phyloP scores from a whole-genome alignment of 1,140 invertebrate genomes.

The Ericerus pela region DNA sequence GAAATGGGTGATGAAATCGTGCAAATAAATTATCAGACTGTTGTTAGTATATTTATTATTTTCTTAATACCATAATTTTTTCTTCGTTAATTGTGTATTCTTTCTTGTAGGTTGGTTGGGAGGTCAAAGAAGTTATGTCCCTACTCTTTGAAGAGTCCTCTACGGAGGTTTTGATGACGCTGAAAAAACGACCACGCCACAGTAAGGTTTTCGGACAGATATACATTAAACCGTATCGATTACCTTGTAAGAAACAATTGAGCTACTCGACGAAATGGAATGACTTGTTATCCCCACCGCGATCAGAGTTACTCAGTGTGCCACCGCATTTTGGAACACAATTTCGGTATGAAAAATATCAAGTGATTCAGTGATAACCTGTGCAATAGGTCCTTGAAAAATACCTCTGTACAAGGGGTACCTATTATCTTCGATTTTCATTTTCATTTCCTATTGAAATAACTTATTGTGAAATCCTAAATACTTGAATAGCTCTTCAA shows the following conservation, averaged over 20 bases:
- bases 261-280: conserved; percentile 45
- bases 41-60: conserved; percentile 36
- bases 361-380: too few species aligned
- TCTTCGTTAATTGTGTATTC: not conserved
- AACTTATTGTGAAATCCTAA: too few species aligned
- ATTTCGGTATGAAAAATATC: not conserved
- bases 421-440: too few species aligned
- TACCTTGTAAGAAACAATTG: conserved; percentile 57
- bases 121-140: conserved; percentile 60
- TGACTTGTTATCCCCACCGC: conserved; percentile 48
- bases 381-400: too few species aligned
- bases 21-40: conserved; percentile 82
- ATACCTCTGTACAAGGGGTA: too few species aligned
- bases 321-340: conserved; percentile 14
- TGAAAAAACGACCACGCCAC: conserved; percentile 71
- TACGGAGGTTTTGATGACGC: conserved; percentile 61
- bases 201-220: conserved; percentile 69
- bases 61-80: conserved; percentile 8
- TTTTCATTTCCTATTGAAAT: too few species aligned
- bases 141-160: conserved; percentile 59
- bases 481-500: too few species aligned
- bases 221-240: conserved; percentile 59
- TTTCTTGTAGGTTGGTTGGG: conserved; percentile 56
- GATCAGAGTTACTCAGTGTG: conserved; percentile 41
- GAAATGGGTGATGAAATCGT: conserved; percentile 87